Evolutionary conservation across 2,113 vertebrate genomes (phyloP), one percentile per base, ranked within the genome.

Genomic region (Cyprinodon variegatus): DNA sequence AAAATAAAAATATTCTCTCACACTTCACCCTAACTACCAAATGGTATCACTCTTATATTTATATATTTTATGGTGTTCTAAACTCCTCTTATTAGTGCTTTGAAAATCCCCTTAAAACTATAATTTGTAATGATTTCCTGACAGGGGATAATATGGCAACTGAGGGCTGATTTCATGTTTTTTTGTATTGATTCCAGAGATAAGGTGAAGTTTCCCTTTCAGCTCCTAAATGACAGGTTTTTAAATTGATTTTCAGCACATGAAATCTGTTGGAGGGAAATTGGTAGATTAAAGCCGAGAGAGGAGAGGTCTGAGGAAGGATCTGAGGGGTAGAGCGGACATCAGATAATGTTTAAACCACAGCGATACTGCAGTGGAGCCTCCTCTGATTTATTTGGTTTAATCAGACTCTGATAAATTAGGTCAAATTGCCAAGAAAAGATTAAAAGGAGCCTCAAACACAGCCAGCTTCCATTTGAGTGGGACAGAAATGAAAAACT

Each of bases 351-450:
- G 77, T 74, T 82, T 79, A 87, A 82, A 84, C 75, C 82, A 63
- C 70, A 75, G 63, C 39, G 17, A 29, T 45, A 82, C 22, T 60
- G 60, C 74, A 81, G 68, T 70, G 29, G 46, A 2, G 36, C 43
- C 53, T 75, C 45, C 76, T 84, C 78, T 76, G 76, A 86, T 90
- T 84, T 70, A 60, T 84, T 87, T 79, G 67, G 70, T 73, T 88
- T 90, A 79, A 90, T 92, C 90, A 79, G 70, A 59, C 43, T 63
- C 72, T 88, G 79, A 88, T 84, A 83, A 92, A 91, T 80, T 84
- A 76, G 82, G 81, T 90, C 65, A 91, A 92, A 88, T 71, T 22
- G 71, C 65, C 66, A 48, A 84, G 60, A 63, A 83, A 61, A 50
- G 74, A 65, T 76, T 79, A 71, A 76, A 72, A 65, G 61, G 50